Conservation (phyloP, 1,140 invertebrate genomes). For the Rhysida immarginata region DNA sequence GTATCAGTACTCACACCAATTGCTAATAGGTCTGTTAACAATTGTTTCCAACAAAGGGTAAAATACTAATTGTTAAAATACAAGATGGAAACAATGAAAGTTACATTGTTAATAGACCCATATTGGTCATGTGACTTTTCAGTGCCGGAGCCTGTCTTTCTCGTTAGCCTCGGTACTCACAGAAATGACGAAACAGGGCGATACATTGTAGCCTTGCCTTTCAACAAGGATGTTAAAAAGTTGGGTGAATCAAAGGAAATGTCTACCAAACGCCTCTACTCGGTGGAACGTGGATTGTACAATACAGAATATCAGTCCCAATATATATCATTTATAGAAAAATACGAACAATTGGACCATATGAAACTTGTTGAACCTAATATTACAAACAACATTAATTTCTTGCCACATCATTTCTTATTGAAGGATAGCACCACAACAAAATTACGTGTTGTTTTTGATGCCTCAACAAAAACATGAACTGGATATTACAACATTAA, state of each 20-base stretch:
- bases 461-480: constrained; percentile 21
- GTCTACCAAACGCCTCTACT: not conserved
- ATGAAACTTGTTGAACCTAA: not conserved
- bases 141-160: no score
- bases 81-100: no score
- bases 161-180: not conserved
- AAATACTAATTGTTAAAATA: no score
- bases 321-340: not conserved
- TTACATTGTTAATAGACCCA: no score
- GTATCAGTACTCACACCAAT: no score
- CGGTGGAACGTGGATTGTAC: not conserved
- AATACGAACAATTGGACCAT: constrained; percentile 5
- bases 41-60: no score
- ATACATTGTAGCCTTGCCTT: not conserved
- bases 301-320: not conserved
- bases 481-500: constrained; percentile 22
- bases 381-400: constrained; percentile 13
- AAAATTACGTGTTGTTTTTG: constrained; percentile 27
- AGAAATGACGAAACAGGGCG: not conserved
- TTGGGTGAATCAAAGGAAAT: constrained; percentile 1
- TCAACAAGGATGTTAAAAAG: not conserved
- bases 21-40: no score
- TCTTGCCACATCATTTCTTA: constrained; percentile 33
- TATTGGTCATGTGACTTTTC: no score
- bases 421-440: constrained; percentile 19